Conservation (phyloP, 2,888 invertebrate genomes). For the Microplitis manilae region DNA sequence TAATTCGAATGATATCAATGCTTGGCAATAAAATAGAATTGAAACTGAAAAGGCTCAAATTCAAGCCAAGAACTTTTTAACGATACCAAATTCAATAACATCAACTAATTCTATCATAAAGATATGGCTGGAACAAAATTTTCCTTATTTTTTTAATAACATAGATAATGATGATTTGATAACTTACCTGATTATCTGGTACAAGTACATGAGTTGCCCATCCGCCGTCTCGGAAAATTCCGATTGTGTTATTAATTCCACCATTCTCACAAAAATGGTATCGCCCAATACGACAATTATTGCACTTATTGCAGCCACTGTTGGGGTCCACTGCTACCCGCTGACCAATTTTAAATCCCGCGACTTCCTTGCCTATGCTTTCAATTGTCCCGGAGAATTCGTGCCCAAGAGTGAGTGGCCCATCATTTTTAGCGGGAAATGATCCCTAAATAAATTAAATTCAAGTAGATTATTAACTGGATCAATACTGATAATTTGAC, state of each 20-base stretch:
- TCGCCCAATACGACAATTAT: slow-evolving; percentile 76
- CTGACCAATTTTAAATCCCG: slow-evolving; percentile 77
- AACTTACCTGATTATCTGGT: slow-evolving; percentile 77
- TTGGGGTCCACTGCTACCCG: slow-evolving; percentile 81
- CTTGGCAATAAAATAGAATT: too few relatives aligned
- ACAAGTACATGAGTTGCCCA: slow-evolving; percentile 79
- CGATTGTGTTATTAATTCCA: slow-evolving; percentile 78
- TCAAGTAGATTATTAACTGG: neutral
- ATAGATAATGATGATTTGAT: slow-evolving; percentile 3
- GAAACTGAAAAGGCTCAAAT: neutral
- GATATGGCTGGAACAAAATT: too few relatives aligned
- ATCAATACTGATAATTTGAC: too few relatives aligned
- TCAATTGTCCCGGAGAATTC: slow-evolving; percentile 79
- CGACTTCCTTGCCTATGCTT: slow-evolving; percentile 75
- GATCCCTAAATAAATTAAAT: slow-evolving; percentile 74
- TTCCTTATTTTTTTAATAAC: neutral
- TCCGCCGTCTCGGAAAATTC: slow-evolving; percentile 79
- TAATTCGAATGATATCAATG: too few relatives aligned
- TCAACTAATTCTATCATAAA: too few relatives aligned
- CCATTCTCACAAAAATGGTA: slow-evolving; percentile 78
- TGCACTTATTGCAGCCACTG: slow-evolving; percentile 77
- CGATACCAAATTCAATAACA: too few relatives aligned
- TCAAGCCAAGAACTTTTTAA: too few relatives aligned
- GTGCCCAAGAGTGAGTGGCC: slow-evolving; percentile 77
- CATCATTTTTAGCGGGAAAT: slow-evolving; percentile 76